phyloP scores from a whole-genome alignment of 2,113 vertebrate species.

The Odontophorus gujanensis region DNA sequence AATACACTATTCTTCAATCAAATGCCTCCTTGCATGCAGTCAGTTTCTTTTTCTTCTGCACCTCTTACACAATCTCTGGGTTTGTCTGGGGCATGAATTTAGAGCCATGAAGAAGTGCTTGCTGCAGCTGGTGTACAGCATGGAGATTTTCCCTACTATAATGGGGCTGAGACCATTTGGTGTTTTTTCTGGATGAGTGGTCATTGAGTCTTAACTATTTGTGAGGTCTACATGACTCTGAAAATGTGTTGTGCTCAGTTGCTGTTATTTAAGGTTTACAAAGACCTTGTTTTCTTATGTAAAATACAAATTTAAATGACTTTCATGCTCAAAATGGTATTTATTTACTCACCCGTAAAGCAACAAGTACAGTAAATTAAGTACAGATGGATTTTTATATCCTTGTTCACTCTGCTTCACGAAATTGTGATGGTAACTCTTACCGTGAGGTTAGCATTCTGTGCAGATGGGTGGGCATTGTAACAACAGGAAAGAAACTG shows the following conservation, averaged over 20 bases:
- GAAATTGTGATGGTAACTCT: background rate
- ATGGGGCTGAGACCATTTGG: background rate
- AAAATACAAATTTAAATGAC: background rate
- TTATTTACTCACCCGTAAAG: background rate
- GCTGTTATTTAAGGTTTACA: background rate
- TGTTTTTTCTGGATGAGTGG: background rate
- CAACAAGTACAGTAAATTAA: background rate
- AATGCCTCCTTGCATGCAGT: background rate
- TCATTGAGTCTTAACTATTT: background rate
- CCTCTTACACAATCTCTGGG: background rate
- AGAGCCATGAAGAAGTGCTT: background rate
- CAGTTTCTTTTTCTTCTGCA: background rate
- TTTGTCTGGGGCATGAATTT: background rate
- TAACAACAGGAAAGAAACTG: background rate
- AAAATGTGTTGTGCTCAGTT: background rate
- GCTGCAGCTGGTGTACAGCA: rapidly evolving
- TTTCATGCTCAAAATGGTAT: background rate
- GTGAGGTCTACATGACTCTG: background rate
- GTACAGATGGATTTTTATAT: background rate
- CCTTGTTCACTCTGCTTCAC: background rate
- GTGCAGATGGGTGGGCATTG: background rate
- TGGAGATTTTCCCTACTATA: rapidly evolving
- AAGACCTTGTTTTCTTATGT: background rate
- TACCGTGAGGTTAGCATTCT: background rate
- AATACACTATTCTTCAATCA: background rate